phyloP scores from a whole-genome alignment of 2,888 invertebrate species.

The Erebia aethiops region DNA sequence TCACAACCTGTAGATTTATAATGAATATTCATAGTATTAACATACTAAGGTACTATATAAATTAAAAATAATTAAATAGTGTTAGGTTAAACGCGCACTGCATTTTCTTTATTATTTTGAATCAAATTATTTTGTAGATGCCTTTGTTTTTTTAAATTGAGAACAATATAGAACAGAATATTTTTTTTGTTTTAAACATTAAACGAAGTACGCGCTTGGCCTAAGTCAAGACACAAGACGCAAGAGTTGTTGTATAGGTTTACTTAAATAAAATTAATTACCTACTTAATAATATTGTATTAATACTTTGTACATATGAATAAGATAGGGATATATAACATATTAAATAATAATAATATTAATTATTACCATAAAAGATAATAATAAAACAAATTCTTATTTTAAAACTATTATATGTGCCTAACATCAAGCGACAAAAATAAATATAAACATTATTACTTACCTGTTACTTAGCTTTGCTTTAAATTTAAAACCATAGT shows the following conservation, averaged over 20 bases:
- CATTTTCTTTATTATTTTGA: neutral
- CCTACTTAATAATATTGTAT: neutral
- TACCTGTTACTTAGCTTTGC: too few species aligned
- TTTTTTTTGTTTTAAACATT: neutral
- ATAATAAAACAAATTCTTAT: too few species aligned
- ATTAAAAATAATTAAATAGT: neutral
- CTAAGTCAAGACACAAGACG: neutral
- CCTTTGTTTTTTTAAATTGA: too few species aligned
- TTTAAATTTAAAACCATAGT: too few species aligned
- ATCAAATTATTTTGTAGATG: too few species aligned
- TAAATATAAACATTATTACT: too few species aligned
- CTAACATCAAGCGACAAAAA: too few species aligned
- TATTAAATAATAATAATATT: too few species aligned
- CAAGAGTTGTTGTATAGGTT: neutral
- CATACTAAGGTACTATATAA: neutral
- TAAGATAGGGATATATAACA: neutral
- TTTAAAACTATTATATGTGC: too few species aligned
- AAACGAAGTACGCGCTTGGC: neutral
- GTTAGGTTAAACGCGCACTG: neutral
- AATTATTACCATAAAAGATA: too few species aligned
- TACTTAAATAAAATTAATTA: neutral
- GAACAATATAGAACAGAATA: too few species aligned
- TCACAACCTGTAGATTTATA: conserved; percentile 21
- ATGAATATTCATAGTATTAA: neutral
- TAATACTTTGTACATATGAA: neutral